Evolutionary conservation across 2,888 invertebrate genomes (phyloP).

Genomic region (Incurvaria masculella): DNA sequence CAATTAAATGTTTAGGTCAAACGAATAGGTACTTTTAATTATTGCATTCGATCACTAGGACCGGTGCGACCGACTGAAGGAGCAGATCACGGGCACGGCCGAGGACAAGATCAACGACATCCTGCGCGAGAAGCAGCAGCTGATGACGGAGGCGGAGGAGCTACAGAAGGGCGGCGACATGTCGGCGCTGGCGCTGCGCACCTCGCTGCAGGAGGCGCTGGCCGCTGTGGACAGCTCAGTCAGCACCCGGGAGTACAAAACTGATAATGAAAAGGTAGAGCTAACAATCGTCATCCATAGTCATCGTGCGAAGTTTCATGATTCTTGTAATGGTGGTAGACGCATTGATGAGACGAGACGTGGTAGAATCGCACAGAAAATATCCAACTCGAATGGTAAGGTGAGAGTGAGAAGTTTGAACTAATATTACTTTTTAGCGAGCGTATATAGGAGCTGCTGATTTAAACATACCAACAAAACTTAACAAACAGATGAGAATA

Average conservation of each 20-base stretch:
- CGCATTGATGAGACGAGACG: too few species aligned
- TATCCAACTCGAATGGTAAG: too few species aligned
- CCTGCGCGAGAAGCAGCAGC: slow-evolving; percentile 35
- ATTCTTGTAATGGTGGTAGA: too few species aligned
- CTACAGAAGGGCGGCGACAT: slow-evolving; percentile 43
- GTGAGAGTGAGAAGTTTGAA: too few species aligned
- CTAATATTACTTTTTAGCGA: slow-evolving; percentile 8
- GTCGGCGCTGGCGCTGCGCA: slow-evolving; percentile 42
- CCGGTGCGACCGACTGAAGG: slow-evolving; percentile 50
- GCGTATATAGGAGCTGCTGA: neutral
- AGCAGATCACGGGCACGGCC: slow-evolving; percentile 49
- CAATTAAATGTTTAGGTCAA: neutral
- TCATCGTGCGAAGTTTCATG: too few species aligned
- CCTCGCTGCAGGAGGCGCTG: slow-evolving; percentile 41
- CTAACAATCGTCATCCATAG: too few species aligned
- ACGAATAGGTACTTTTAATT: neutral
- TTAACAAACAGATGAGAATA: too few species aligned
- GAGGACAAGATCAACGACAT: slow-evolving; percentile 53
- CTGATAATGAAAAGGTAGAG: slow-evolving; percentile 44
- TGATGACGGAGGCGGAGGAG: slow-evolving; percentile 37
- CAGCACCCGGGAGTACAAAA: slow-evolving; percentile 22
- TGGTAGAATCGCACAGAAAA: too few species aligned
- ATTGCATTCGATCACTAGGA: slow-evolving; percentile 26
- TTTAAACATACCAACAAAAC: too few species aligned
- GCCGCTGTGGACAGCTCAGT: slow-evolving; percentile 37